Conservation (phyloP, 2,797 vertebrate genomes). For the Petrocephalus schoutedeni region DNA sequence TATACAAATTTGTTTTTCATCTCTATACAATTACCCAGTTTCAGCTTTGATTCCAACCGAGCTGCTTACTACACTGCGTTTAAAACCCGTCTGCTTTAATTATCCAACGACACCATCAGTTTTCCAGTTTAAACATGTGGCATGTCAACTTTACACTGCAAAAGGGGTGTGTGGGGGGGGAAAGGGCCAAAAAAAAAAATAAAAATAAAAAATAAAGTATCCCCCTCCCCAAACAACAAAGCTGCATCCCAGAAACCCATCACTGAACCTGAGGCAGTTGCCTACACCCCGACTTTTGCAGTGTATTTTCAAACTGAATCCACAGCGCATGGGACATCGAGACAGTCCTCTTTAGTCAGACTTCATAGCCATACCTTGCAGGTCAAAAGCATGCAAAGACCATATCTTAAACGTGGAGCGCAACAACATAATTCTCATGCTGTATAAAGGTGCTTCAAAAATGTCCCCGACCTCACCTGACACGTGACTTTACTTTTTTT, state of each 20-base stretch:
- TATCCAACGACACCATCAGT: slow-evolving; percentile 42
- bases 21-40: slow-evolving; percentile 72
- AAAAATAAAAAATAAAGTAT: not conserved
- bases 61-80: slow-evolving; percentile 63
- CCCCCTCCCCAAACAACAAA: not conserved
- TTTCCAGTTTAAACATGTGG: slow-evolving; percentile 64
- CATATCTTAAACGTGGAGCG: slow-evolving; percentile 49
- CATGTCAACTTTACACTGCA: slow-evolving; percentile 43
- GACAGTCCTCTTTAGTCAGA: slow-evolving; percentile 5
- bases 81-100: slow-evolving; percentile 47
- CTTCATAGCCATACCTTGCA: slow-evolving; percentile 37
- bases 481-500: not conserved
- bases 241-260: not conserved
- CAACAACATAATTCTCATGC: slow-evolving; percentile 57
- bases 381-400: slow-evolving; percentile 59
- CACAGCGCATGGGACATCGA: slow-evolving; percentile 17
- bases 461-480: not conserved
- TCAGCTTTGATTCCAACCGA: slow-evolving; percentile 63
- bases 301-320: slow-evolving; percentile 20
- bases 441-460: slow-evolving; percentile 24
- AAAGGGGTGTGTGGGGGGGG: not conserved
- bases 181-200: not conserved
- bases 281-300: slow-evolving; percentile 1
- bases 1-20: slow-evolving; percentile 80
- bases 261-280: not conserved